phyloP scores from a whole-genome alignment of 2,888 invertebrate genomes.

The Cephus pygmeus region DNA sequence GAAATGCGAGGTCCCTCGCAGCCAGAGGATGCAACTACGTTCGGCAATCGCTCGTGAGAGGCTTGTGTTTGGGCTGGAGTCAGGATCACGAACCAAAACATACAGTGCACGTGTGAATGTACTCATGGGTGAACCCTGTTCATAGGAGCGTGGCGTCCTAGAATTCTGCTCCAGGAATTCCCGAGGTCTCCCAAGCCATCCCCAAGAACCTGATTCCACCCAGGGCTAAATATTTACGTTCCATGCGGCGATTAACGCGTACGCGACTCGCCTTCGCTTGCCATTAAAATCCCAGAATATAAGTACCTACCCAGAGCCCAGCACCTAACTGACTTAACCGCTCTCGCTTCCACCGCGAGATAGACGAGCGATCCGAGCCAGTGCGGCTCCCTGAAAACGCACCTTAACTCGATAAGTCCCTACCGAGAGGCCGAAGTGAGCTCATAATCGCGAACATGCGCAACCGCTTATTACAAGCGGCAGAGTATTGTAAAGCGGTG shows the following conservation, averaged over 20 bases:
- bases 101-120: slow-evolving; percentile 30
- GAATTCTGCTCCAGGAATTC: too few species aligned
- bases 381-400: background rate
- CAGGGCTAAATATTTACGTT: background rate
- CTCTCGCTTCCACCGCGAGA: background rate
- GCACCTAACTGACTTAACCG: background rate
- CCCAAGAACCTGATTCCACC: background rate
- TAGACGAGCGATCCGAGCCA: background rate
- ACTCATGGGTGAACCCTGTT: background rate
- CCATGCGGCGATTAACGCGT: background rate
- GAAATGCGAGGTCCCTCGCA: background rate
- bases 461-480: slow-evolving; percentile 51
- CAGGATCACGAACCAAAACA: slow-evolving; percentile 33
- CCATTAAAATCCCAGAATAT: background rate
- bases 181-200: background rate
- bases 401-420: slow-evolving; percentile 45
- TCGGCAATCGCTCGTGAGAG: background rate
- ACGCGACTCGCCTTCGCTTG: background rate
- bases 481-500: slow-evolving; percentile 36
- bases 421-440: slow-evolving; percentile 43
- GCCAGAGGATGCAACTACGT: background rate
- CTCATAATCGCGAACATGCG: slow-evolving; percentile 48
- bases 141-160: background rate
- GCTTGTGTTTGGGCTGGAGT: slow-evolving; percentile 32
- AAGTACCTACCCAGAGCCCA: background rate